Conservation (phyloP, 2,113 vertebrate species). For the Hiodon alosoides region DNA sequence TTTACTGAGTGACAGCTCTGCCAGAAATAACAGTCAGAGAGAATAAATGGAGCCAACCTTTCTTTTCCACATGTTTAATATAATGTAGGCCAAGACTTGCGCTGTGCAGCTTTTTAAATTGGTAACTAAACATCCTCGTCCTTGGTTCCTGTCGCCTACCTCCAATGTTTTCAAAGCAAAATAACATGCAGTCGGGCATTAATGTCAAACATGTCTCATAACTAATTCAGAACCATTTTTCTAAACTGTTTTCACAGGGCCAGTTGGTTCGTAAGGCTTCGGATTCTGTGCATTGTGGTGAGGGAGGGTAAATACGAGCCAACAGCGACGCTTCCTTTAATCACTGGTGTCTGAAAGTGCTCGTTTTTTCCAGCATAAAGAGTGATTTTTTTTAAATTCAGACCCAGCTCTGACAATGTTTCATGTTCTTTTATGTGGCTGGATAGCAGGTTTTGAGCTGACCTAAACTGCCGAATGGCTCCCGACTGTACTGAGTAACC, state of each 20-base stretch:
- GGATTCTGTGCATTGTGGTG: neutral
- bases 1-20: constrained; percentile 60
- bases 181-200: constrained; percentile 67
- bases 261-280: constrained; percentile 47
- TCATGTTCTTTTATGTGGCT: too few relatives aligned
- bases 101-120: constrained; percentile 67
- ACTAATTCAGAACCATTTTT: constrained; percentile 52
- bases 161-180: constrained; percentile 57
- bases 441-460: too few relatives aligned
- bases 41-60: constrained; percentile 70
- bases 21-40: constrained; percentile 72
- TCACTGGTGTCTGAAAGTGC: too few relatives aligned
- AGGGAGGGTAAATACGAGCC: too few relatives aligned
- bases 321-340: too few relatives aligned
- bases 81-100: constrained; percentile 64
- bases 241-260: constrained; percentile 60
- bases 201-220: constrained; percentile 67
- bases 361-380: too few relatives aligned
- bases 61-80: constrained; percentile 70
- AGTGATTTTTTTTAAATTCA: too few relatives aligned
- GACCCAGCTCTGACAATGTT: too few relatives aligned
- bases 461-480: too few relatives aligned
- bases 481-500: too few relatives aligned
- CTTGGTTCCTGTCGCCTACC: constrained; percentile 60
- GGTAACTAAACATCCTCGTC: constrained; percentile 67